phyloP scores from a whole-genome alignment of 1,140 invertebrate genomes.

The Caenorhabditis briggsae region DNA sequence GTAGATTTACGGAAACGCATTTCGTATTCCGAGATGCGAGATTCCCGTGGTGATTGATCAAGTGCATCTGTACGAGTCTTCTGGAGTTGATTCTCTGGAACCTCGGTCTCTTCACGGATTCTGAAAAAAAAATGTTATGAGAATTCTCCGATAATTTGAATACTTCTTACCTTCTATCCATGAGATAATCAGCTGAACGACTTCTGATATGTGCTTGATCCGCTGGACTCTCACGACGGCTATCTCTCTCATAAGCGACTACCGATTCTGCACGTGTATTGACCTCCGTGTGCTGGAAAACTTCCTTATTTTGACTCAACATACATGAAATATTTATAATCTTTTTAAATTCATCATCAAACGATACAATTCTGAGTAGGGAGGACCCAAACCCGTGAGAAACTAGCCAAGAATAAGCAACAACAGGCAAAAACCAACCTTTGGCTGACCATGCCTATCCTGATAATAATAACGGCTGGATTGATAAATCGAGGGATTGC shows the following conservation, averaged over 20 bases:
- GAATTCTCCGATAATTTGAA: not conserved
- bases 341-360: not conserved
- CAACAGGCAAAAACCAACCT: constrained; percentile 20
- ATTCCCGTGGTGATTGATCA: constrained; percentile 63
- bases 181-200: constrained; percentile 76
- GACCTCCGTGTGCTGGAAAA: constrained; percentile 66
- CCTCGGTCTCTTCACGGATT: constrained; percentile 71
- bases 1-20: constrained; percentile 74
- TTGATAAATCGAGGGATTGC: constrained; percentile 53
- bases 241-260: constrained; percentile 69
- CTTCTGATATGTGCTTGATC: constrained; percentile 70
- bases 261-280: constrained; percentile 73
- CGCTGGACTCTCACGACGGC: constrained; percentile 60
- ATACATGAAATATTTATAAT: not conserved
- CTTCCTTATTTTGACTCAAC: not conserved
- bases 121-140: constrained; percentile 62
- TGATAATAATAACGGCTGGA: constrained; percentile 36
- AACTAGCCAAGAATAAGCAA: constrained; percentile 8
- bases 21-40: constrained; percentile 72
- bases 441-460: constrained; percentile 32
- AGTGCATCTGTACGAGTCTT: constrained; percentile 59
- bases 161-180: constrained; percentile 70
- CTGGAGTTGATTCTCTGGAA: constrained; percentile 75
- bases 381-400: not conserved
- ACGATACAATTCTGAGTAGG: not conserved